Evolutionary conservation across 2,888 invertebrate genomes (phyloP).

Genomic region (Tiliacea aurago): DNA sequence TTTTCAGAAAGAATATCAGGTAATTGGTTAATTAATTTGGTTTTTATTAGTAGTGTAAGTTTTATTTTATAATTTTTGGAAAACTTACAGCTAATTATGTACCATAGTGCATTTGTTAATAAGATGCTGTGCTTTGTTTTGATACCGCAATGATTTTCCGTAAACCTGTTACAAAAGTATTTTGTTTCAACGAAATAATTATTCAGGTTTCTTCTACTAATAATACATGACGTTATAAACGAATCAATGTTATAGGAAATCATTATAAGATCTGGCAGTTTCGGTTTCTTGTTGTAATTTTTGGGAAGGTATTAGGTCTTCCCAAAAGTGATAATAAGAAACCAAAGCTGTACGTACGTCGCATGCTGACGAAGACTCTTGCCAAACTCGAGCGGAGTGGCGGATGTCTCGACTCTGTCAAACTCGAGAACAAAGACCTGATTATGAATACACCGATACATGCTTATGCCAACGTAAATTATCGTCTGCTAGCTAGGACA

Average conservation of each 20-base stretch:
- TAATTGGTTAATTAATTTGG: too few relatives aligned
- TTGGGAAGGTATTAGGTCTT: too few relatives aligned
- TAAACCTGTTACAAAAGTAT: not conserved
- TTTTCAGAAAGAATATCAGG: too few relatives aligned
- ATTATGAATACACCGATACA: conserved; percentile 74
- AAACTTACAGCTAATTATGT: not conserved
- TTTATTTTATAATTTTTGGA: not conserved
- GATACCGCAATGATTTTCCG: not conserved
- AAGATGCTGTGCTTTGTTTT: not conserved
- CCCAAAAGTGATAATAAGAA: conserved; percentile 15
- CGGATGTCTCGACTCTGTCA: conserved; percentile 86
- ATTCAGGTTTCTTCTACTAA: not conserved
- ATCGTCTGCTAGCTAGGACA: conserved; percentile 4
- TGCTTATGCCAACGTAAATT: conserved; percentile 55
- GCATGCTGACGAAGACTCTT: conserved; percentile 86
- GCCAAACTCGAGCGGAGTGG: conserved; percentile 84
- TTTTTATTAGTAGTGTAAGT: not conserved
- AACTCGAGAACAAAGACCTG: conserved; percentile 82
- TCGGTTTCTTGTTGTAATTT: too few relatives aligned
- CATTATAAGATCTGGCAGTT: not conserved
- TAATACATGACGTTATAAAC: not conserved
- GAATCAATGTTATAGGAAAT: not conserved
- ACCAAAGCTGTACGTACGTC: conserved; percentile 71
- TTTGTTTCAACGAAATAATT: not conserved
- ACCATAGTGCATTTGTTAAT: not conserved